Conservation (phyloP, 2,888 invertebrate species). For the Acanthoscelides obtectus region DNA sequence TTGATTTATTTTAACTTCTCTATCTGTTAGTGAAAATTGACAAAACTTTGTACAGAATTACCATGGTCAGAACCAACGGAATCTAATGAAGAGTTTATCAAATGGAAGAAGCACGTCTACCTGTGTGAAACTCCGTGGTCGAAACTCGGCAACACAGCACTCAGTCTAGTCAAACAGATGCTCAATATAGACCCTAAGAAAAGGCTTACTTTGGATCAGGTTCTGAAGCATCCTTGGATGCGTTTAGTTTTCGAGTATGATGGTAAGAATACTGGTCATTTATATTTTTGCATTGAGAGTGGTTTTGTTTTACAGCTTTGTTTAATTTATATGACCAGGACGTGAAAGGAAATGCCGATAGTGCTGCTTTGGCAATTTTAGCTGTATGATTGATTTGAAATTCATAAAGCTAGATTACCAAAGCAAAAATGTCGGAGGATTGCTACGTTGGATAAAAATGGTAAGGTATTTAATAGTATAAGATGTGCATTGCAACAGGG, state of each 20-base stretch:
- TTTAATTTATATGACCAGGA: background rate
- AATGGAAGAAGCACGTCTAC: constrained; percentile 68
- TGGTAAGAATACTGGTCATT: constrained; percentile 21
- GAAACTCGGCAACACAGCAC: constrained; percentile 70
- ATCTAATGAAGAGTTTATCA: constrained; percentile 65
- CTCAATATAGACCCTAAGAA: constrained; percentile 62
- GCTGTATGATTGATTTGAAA: constrained; percentile 71
- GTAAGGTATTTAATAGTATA: background rate
- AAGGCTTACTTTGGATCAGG: constrained; percentile 63
- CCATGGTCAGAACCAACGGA: constrained; percentile 88
- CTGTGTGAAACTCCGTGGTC: constrained; percentile 71
- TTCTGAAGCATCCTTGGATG: constrained; percentile 75
- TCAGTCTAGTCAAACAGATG: constrained; percentile 72
- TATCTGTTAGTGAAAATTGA: too few relatives aligned
- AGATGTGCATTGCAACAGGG: too few relatives aligned
- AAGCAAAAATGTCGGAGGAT: constrained; percentile 60
- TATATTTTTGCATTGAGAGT: background rate
- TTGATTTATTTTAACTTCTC: too few relatives aligned
- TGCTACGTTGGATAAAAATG: background rate
- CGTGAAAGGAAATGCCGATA: constrained; percentile 5
- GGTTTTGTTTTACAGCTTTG: background rate
- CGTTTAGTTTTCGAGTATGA: constrained; percentile 32
- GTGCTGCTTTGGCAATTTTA: constrained; percentile 82
- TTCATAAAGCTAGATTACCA: constrained; percentile 96
- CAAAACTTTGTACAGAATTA: constrained; percentile 67